Conservation (phyloP, 2,113 vertebrate genomes). For the Chinchilla lanigera region DNA sequence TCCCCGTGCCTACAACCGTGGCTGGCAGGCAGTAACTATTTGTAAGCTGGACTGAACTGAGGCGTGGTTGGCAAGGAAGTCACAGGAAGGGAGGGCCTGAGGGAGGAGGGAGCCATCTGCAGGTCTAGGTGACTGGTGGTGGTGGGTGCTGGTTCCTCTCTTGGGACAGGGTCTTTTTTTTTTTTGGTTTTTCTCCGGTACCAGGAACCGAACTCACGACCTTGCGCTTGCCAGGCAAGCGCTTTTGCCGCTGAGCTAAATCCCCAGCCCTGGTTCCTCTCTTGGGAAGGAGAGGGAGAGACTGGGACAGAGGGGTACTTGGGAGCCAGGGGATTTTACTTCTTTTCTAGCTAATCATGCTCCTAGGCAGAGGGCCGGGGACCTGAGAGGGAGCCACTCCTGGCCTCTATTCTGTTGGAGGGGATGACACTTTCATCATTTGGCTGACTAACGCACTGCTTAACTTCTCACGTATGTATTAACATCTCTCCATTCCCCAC, state of each 20-base stretch:
- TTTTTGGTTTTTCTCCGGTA: too few species aligned
- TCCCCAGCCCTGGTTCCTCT: too few species aligned
- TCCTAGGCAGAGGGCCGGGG: not conserved
- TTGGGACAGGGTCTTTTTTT: too few species aligned
- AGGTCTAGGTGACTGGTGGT: not conserved
- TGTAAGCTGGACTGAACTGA: conserved; percentile 36
- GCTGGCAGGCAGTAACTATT: conserved; percentile 6
- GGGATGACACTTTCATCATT: not conserved
- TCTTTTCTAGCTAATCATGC: not conserved
- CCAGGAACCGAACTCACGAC: too few species aligned
- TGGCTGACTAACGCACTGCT: not conserved
- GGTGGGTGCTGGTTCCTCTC: not conserved
- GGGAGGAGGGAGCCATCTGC: not conserved
- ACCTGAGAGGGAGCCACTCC: not conserved
- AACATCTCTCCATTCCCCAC: not conserved
- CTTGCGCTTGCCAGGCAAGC: too few species aligned
- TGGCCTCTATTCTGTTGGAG: not conserved
- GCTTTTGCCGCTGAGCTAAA: too few species aligned
- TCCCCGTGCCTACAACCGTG: not conserved
- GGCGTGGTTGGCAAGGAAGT: conserved; percentile 42
- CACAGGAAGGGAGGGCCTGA: not conserved
- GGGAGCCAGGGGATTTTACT: not conserved
- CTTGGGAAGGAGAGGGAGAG: not conserved
- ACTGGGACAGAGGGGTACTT: not conserved
- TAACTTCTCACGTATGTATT: not conserved